phyloP scores from a whole-genome alignment of 1,140 invertebrate species.

The Elysia chlorotica region DNA sequence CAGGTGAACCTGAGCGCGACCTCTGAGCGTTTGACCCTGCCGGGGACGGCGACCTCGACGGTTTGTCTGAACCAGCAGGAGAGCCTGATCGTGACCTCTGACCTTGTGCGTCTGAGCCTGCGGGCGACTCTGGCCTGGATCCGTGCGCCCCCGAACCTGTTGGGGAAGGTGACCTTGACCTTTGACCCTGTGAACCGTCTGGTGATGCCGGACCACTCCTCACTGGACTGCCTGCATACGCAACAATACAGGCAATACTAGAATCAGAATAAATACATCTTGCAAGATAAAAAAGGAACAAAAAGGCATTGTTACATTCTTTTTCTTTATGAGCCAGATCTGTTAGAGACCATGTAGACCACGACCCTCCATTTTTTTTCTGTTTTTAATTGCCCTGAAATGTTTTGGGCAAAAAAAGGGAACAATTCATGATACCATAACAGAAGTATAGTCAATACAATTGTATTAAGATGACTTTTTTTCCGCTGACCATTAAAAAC shows the following conservation, averaged over 20 bases:
- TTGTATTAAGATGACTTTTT: no score
- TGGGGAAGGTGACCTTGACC: conserved; percentile 15
- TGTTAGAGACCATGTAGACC: no score
- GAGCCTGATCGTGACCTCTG: not conserved
- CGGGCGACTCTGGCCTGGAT: conserved; percentile 14
- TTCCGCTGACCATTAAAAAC: no score
- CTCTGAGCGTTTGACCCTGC: conserved; percentile 19
- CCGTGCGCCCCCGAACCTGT: not conserved
- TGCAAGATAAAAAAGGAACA: no score
- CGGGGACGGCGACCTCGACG: conserved; percentile 10
- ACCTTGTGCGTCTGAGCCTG: no score
- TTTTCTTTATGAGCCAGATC: no score
- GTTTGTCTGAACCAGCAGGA: not conserved
- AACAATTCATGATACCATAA: no score
- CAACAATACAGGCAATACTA: not conserved
- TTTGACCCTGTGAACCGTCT: not conserved
- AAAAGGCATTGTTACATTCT: no score
- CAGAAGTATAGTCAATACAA: no score
- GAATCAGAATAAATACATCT: not conserved
- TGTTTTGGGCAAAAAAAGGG: no score
- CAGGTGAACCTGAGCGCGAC: conserved; percentile 24
- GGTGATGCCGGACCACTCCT: conserved; percentile 27
- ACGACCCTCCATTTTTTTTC: no score
- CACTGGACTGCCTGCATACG: conserved; percentile 8
- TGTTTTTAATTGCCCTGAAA: no score